Conservation (phyloP, 2,797 vertebrate genomes). For the Eurystomus glaucurus region DNA sequence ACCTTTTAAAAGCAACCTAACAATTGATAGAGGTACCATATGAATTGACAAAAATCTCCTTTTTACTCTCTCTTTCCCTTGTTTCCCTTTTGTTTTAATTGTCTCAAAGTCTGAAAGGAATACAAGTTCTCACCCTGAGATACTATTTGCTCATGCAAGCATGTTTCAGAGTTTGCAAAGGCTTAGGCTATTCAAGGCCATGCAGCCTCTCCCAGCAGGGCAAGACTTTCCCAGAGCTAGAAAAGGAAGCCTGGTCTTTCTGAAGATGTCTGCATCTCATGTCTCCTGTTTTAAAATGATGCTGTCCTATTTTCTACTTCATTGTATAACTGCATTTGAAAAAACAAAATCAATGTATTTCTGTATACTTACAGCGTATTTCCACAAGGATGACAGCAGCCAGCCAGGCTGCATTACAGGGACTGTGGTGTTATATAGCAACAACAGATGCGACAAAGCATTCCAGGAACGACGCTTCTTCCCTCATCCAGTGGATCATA, state of each 20-base stretch:
- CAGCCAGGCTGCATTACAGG: not conserved
- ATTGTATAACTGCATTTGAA: not conserved
- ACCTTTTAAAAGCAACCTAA: not conserved
- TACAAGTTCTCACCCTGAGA: not conserved
- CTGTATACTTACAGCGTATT: not conserved
- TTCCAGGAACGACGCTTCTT: not conserved
- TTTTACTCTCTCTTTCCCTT: not conserved
- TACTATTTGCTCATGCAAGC: not conserved
- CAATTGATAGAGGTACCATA: not conserved
- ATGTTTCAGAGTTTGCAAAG: not conserved
- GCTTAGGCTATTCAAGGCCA: not conserved
- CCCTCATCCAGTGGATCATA: rapidly evolving
- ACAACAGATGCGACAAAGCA: not conserved
- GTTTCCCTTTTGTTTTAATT: not conserved
- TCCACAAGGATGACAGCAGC: not conserved
- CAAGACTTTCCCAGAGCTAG: not conserved
- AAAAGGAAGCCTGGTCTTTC: not conserved
- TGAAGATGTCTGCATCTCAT: not conserved
- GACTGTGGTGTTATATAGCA: not conserved
- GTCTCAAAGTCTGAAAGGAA: not conserved
- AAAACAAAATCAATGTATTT: not conserved
- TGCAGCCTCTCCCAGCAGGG: not conserved
- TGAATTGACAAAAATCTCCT: not conserved
- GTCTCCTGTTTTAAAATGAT: not conserved
- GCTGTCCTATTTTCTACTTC: not conserved